Evolutionary conservation across 1,140 invertebrate genomes (phyloP).

Genomic region (Cydia strobilella): DNA sequence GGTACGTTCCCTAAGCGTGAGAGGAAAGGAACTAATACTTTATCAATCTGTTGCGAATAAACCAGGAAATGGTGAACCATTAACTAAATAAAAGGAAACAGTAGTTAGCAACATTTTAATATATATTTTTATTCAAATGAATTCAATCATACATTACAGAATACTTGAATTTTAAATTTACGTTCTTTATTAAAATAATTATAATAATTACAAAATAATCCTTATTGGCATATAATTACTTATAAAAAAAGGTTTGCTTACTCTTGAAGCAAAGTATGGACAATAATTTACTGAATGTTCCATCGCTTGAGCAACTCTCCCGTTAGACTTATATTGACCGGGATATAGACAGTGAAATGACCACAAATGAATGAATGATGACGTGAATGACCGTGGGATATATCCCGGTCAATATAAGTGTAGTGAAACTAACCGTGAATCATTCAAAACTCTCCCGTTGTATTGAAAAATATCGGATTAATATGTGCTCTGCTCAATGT

Average conservation of each 20-base stretch:
- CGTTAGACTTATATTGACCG: no score
- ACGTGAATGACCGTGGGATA: no score
- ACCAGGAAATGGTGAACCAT: neutral
- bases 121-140: constrained; percentile 80
- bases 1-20: no score
- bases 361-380: no score
- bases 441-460: constrained; percentile 59
- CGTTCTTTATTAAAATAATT: constrained; percentile 72
- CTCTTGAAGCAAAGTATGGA: constrained; percentile 63
- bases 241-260: constrained; percentile 61
- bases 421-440: no score
- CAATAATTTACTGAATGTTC: constrained; percentile 57
- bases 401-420: no score
- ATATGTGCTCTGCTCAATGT: constrained; percentile 67
- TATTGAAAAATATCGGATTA: constrained; percentile 67
- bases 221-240: constrained; percentile 64
- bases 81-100: constrained; percentile 58
- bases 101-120: constrained; percentile 79
- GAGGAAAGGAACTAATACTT: no score
- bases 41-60: neutral
- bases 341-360: no score
- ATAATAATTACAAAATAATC: constrained; percentile 78
- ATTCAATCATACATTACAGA: constrained; percentile 77
- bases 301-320: constrained; percentile 65
- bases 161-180: constrained; percentile 76